Evolutionary conservation across 2,113 vertebrate species (phyloP).

Genomic region (Rhinoderma darwinii): DNA sequence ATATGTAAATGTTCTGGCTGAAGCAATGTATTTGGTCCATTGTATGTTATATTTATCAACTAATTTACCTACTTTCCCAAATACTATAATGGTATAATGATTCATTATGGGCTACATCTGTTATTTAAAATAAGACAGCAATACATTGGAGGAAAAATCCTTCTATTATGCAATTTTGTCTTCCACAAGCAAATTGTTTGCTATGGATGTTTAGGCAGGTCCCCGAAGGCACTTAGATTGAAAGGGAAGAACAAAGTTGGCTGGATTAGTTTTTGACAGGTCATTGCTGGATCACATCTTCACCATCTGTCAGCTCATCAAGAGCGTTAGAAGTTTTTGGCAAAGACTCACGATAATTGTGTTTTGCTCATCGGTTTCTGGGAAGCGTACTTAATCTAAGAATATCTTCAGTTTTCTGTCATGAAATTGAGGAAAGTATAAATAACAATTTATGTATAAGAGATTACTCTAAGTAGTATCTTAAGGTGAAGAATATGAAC

Average conservation of each 20-base stretch:
- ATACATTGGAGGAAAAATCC: constrained; percentile 49
- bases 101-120: constrained; percentile 48
- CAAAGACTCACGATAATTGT: constrained; percentile 48
- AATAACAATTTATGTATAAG: neutral
- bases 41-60: constrained; percentile 32
- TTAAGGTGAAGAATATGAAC: neutral
- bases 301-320: constrained; percentile 61
- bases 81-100: constrained; percentile 49
- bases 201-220: constrained; percentile 57
- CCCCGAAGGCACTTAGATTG: constrained; percentile 58
- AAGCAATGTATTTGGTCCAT: neutral
- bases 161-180: constrained; percentile 52
- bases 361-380: constrained; percentile 51
- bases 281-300: constrained; percentile 60
- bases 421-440: neutral
- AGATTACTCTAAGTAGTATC: neutral
- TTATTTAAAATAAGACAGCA: constrained; percentile 48
- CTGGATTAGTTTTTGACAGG: constrained; percentile 59
- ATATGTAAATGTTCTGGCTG: constrained; percentile 14
- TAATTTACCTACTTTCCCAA: constrained; percentile 35
- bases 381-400: constrained; percentile 14
- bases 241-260: constrained; percentile 59
- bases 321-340: constrained; percentile 56
- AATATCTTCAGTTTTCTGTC: constrained; percentile 14
- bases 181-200: constrained; percentile 59